phyloP scores from a whole-genome alignment of 2,797 vertebrate genomes.

The Acropternis orthonyx region DNA sequence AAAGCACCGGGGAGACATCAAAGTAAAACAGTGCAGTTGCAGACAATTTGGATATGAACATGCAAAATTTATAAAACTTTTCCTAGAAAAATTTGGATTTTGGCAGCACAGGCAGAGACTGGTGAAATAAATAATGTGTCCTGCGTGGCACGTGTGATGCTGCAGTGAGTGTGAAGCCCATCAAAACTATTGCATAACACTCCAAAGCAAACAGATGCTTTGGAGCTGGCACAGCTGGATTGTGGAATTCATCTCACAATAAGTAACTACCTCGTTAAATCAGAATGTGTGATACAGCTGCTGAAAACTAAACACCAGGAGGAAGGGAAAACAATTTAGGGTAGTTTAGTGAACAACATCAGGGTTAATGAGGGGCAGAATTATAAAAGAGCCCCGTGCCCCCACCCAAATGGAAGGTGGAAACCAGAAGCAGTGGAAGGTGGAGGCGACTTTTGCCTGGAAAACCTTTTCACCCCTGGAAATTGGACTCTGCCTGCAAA shows the following conservation, averaged over 20 bases:
- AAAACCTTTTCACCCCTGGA: neutral
- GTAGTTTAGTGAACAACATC: fast-evolving
- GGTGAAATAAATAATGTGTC: neutral
- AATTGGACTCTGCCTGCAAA: neutral
- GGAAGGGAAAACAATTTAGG: neutral
- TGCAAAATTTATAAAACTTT: neutral
- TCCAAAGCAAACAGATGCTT: neutral
- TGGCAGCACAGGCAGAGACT: neutral
- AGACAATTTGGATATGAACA: neutral
- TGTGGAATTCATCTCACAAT: neutral
- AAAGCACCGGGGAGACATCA: neutral
- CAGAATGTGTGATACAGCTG: neutral
- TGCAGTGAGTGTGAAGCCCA: neutral
- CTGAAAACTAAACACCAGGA: neutral
- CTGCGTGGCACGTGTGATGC: neutral
- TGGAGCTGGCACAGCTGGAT: neutral
- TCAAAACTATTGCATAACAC: neutral
- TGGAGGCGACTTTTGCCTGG: neutral
- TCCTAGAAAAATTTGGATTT: neutral
- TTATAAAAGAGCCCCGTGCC: neutral
- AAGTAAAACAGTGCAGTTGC: neutral
- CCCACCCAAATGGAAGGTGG: neutral
- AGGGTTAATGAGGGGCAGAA: neutral
- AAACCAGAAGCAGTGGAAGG: neutral
- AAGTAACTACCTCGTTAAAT: neutral